These are phyloP conservation scores for Athetis lepigone DNA, from an alignment of 2,888 invertebrate genomes.

Conservation along the genomic window DNA sequence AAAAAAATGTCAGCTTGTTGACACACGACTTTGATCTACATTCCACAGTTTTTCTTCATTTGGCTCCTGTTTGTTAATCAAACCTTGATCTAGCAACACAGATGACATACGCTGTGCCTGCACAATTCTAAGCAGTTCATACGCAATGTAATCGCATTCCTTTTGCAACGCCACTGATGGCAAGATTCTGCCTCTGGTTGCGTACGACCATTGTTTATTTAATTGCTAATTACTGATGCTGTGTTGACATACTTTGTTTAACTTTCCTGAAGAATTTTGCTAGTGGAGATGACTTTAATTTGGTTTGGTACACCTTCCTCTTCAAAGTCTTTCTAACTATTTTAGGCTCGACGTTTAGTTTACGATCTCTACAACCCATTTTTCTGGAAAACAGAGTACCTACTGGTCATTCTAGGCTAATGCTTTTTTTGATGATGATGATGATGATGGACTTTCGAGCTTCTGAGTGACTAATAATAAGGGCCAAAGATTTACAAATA, in stretches of 20 bases:
- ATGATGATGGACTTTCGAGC: too few species aligned
- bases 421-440: too few species aligned
- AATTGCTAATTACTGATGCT: slow-evolving; percentile 50
- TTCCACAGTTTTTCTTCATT: background rate
- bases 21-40: background rate
- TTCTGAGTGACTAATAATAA: too few species aligned
- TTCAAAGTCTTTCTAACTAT: too few species aligned
- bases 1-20: too few species aligned
- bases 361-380: too few species aligned
- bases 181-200: slow-evolving; percentile 50
- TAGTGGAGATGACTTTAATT: background rate
- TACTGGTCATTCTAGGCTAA: too few species aligned
- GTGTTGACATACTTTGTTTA: slow-evolving; percentile 19
- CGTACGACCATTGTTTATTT: slow-evolving; percentile 58
- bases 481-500: too few species aligned
- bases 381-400: too few species aligned
- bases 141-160: slow-evolving; percentile 54
- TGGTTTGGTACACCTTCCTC: too few species aligned
- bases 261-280: slow-evolving; percentile 11
- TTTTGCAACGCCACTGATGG: slow-evolving; percentile 54
- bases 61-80: background rate
- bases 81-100: background rate
- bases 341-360: too few species aligned
- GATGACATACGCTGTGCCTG: slow-evolving; percentile 15
- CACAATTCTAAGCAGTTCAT: slow-evolving; percentile 36